These are phyloP conservation scores for Grapholita molesta DNA, from an alignment of 1,140 invertebrate species.

Conservation along the genomic window DNA sequence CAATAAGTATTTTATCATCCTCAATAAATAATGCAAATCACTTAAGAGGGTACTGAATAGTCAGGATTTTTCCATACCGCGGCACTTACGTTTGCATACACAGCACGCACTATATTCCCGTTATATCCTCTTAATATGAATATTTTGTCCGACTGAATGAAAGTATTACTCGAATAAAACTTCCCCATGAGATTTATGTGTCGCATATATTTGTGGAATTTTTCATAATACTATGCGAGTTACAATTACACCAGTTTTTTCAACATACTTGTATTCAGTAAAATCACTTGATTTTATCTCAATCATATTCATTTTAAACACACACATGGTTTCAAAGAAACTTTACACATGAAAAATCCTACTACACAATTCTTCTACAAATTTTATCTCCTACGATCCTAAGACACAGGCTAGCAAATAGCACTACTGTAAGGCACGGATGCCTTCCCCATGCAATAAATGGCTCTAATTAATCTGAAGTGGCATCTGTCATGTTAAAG, in stretches of 20 bases:
- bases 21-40: slow-evolving; percentile 11
- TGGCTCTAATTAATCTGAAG: slow-evolving; percentile 69
- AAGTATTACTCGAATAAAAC: slow-evolving; percentile 60
- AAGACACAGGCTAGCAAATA: slow-evolving; percentile 1
- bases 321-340: neutral
- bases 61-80: slow-evolving; percentile 54
- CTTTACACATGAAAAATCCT: neutral
- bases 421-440: slow-evolving; percentile 40
- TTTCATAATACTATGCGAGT: slow-evolving; percentile 49
- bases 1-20: neutral
- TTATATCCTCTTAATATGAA: slow-evolving; percentile 61
- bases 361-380: neutral
- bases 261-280: too few species aligned
- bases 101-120: slow-evolving; percentile 38
- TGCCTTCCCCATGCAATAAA: slow-evolving; percentile 62
- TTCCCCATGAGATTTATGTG: slow-evolving; percentile 57
- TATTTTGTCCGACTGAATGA: slow-evolving; percentile 76
- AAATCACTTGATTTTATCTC: too few species aligned
- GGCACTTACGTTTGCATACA: slow-evolving; percentile 43
- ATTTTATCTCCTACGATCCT: neutral
- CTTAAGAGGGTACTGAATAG: slow-evolving; percentile 23
- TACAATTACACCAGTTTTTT: too few species aligned
- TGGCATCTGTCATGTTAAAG: slow-evolving; percentile 70
- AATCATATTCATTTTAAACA: too few species aligned
- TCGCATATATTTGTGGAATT: slow-evolving; percentile 44